Percentiles rank a stretch among this genome's conserved stretches.
phyloP scores from a whole-genome alignment of 2,888 invertebrate species.

The Pelosia muscerda region DNA sequence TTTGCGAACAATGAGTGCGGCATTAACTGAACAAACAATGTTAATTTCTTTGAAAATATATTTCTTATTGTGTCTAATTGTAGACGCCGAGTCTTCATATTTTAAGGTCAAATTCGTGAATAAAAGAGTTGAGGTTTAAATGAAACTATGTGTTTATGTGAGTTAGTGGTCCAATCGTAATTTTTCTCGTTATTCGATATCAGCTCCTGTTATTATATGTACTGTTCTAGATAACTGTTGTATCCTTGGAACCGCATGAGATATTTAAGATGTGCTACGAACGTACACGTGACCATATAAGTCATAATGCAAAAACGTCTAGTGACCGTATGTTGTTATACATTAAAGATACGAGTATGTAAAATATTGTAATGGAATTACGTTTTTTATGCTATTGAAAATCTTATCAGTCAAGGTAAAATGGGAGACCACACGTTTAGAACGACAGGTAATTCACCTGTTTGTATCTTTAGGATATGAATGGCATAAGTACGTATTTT shows the following conservation, averaged over 20 bases:
- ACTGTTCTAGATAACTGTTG: not conserved
- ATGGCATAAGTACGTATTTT: too few relatives aligned
- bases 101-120: not conserved
- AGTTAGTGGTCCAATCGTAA: not conserved
- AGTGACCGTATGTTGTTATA: not conserved
- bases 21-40: constrained; percentile 38
- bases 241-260: not conserved
- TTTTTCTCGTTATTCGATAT: not conserved
- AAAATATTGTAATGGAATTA: not conserved
- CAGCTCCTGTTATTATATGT: too few relatives aligned
- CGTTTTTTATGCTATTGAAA: not conserved
- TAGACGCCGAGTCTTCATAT: not conserved
- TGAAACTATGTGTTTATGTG: not conserved
- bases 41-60: constrained; percentile 17
- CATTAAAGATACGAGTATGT: not conserved
- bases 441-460: not conserved
- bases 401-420: not conserved
- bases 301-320: too few relatives aligned
- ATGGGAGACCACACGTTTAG: not conserved
- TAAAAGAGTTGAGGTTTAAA: not conserved
- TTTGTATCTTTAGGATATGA: too few relatives aligned
- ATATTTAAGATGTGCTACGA: not conserved
- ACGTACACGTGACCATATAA: too few relatives aligned
- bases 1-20: constrained; percentile 29
- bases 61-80: constrained; percentile 3